Evolutionary conservation across 2,113 vertebrate species (phyloP).

Genomic region (Mandrillus leucophaeus): DNA sequence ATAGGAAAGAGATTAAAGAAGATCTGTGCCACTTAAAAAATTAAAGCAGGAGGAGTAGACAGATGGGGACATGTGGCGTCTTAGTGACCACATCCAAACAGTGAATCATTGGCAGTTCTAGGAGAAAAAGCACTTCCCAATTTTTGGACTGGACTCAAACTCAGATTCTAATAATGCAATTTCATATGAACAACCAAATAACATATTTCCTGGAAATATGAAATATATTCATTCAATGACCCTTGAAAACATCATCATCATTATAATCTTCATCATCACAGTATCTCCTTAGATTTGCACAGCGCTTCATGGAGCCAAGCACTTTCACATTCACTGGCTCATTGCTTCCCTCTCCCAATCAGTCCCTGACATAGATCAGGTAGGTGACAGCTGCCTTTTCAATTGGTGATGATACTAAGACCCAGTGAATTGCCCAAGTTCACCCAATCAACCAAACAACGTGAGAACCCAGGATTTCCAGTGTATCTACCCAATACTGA

Average conservation of each 20-base stretch:
- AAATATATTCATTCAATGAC: neutral
- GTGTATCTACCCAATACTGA: fast-evolving
- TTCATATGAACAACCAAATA: neutral
- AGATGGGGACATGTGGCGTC: constrained; percentile 12
- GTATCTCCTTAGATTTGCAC: neutral
- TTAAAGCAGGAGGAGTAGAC: constrained; percentile 43
- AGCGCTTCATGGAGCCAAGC: neutral
- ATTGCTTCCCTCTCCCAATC: neutral
- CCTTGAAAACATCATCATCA: neutral
- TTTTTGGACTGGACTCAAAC: neutral
- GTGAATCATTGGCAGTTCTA: neutral
- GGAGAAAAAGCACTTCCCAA: neutral
- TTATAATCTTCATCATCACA: neutral
- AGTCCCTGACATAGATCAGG: fast-evolving
- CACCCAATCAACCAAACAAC: neutral
- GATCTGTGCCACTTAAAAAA: constrained; percentile 44
- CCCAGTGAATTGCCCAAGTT: neutral
- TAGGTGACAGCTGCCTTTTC: neutral
- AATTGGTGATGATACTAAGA: neutral
- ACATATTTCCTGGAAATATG: constrained; percentile 27
- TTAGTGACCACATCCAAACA: neutral
- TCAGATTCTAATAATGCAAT: neutral
- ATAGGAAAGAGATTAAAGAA: constrained; percentile 60
- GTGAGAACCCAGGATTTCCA: neutral
- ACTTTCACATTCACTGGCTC: neutral